These are phyloP conservation scores for Squalus acanthias DNA, from an alignment of 2,797 vertebrate species.

Conservation along the genomic window DNA sequence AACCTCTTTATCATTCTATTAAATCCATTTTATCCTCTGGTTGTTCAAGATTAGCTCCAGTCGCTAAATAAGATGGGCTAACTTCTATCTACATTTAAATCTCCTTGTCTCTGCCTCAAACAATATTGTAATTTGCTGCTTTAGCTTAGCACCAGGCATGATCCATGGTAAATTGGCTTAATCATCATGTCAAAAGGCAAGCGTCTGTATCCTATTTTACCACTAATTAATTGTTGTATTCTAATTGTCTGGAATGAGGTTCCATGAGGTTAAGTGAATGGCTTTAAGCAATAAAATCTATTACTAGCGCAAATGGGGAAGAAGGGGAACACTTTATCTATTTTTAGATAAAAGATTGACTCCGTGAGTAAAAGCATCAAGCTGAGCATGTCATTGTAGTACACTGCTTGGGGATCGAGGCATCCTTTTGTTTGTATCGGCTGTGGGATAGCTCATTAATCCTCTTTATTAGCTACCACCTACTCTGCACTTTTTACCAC, in stretches of 20 bases:
- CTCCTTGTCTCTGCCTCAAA: not conserved
- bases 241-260: slow-evolving; percentile 21
- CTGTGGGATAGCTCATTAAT: not conserved
- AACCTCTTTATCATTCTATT: not conserved
- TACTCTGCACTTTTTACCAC: not conserved
- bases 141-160: too few relatives aligned
- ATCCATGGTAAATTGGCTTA: not conserved
- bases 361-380: not conserved
- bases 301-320: not conserved
- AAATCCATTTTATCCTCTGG: not conserved
- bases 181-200: slow-evolving; percentile 11
- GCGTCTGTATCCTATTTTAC: not conserved
- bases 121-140: not conserved
- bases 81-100: not conserved
- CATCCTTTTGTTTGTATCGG: not conserved
- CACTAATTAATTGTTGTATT: slow-evolving; percentile 14
- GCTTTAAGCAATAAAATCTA: slow-evolving; percentile 21
- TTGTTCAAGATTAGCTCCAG: not conserved
- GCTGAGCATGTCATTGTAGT: not conserved
- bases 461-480: not conserved
- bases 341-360: not conserved
- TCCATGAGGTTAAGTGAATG: not conserved
- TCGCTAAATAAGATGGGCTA: not conserved
- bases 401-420: not conserved
- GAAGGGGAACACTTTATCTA: not conserved